A percentile compares a stretch with the other conserved stretches of the same genome.
These are phyloP conservation scores for Ctenicera cuprea DNA, from an alignment of 2,888 invertebrate species.

Conservation along the genomic window DNA sequence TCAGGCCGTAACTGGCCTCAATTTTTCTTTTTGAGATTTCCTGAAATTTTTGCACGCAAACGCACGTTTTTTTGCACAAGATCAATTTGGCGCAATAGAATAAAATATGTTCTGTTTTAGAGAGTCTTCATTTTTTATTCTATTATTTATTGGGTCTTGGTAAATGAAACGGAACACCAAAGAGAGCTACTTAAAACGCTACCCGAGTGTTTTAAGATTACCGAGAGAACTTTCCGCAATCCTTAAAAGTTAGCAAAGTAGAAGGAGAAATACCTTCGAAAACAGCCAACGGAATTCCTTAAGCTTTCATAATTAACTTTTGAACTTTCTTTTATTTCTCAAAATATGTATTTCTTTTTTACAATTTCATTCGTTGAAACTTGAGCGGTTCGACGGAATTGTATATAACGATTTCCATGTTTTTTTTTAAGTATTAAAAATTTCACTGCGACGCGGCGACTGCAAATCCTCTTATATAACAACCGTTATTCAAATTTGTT, in stretches of 20 bases:
- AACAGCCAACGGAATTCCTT: conserved; percentile 26
- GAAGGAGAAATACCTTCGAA: conserved; percentile 22
- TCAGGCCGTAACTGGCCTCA: conserved; percentile 19
- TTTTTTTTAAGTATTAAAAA: conserved; percentile 20
- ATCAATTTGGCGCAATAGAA: conserved; percentile 8
- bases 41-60: background rate
- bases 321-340: conserved; percentile 34
- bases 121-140: conserved; percentile 12
- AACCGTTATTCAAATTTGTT: conserved; percentile 24
- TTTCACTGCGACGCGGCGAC: conserved; percentile 2
- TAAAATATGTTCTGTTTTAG: conserved; percentile 10
- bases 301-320: conserved; percentile 38
- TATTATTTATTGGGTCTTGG: conserved; percentile 29
- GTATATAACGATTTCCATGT: conserved; percentile 8
- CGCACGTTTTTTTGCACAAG: background rate
- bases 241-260: conserved; percentile 26
- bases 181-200: conserved; percentile 33
- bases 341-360: conserved; percentile 29
- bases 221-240: conserved; percentile 31
- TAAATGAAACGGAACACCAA: conserved; percentile 35
- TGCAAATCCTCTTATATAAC: conserved; percentile 25
- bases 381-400: conserved; percentile 8
- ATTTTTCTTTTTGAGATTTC: conserved; percentile 15
- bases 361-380: conserved; percentile 12
- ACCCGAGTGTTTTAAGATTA: conserved; percentile 31